Base-by-base conservation (phyloP, 2,113 vertebrate species). In the Chlamydotis undulata region DNA sequence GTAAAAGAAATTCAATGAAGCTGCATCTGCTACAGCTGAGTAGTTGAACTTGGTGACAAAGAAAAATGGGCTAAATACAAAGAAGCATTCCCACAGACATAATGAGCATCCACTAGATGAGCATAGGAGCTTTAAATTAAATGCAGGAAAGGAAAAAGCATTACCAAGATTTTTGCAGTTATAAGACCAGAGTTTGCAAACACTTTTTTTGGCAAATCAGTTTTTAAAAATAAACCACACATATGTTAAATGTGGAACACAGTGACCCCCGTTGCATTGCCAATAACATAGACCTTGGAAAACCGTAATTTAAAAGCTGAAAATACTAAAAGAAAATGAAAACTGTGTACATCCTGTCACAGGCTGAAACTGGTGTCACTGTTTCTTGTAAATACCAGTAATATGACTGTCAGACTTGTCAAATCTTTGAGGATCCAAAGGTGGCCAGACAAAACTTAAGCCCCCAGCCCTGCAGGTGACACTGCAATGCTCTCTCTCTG, bases 201-300 rank as follows among this genome's bases (percentile, higher is more conserved):
- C 55, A 63, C 8, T 50, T 81, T 47, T 29, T 82, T 77, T 93
- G 90, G 92, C 85, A 90, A 80, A 80, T 56, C 21, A 26, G 18
- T 70, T 90, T 86, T 93, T 77, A 86, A 53, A 90, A 94, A 85
- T 87, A 80, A 83, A 96, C 63, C 35, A 65, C 63, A 68, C 25
- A 24, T 28, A 76, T 29, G 21, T 85, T 74, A 70, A 57, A 83
- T 23, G 49, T 31, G 35, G 87, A 95, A 92, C 64, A 95, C 23
- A 43, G 52, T 90, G 85, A 85, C 63, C 71, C 39, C 43, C 70
- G 12, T 67, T 70, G 55, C 75, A 60, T 2, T 88, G 90, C 68
- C 78, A 96, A 67, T 37, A 82, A 37, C 53, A 88, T 14, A 5
- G 43, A 65, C 18, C 37, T 74, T 86, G 78, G 73, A 95, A 87